A percentile compares a stretch with the other conserved stretches of the same genome.
phyloP scores from a whole-genome alignment of 1,140 invertebrate species.

The Steinernema khuongi region DNA sequence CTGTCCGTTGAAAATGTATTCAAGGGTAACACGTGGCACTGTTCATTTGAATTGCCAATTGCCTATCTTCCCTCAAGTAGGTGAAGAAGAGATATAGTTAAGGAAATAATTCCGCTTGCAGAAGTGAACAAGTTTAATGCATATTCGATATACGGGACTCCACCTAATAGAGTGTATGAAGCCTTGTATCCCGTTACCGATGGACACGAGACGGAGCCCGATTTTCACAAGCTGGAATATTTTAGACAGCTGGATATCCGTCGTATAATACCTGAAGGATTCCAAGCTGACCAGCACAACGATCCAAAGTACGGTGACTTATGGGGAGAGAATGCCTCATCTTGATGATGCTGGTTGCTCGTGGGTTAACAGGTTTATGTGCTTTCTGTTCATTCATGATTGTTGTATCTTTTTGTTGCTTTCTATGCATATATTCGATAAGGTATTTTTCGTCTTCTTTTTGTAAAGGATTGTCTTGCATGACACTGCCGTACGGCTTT shows the following conservation, averaged over 20 bases:
- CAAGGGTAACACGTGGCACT: conserved; percentile 48
- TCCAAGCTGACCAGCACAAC: neutral
- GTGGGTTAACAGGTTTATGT: neutral
- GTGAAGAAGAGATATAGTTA: conserved; percentile 8
- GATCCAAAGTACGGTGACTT: neutral
- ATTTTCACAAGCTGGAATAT: neutral
- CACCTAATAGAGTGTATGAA: conserved; percentile 61
- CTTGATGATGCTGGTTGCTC: neutral
- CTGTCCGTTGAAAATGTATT: conserved; percentile 48
- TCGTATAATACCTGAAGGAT: neutral
- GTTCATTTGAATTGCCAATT: conserved; percentile 55
- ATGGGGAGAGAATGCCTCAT: neutral
- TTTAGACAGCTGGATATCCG: neutral
- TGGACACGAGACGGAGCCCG: conserved; percentile 32
- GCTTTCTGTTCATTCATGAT: neutral
- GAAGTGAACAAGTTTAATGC: conserved; percentile 64
- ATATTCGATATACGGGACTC: conserved; percentile 65
- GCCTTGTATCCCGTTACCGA: conserved; percentile 62
- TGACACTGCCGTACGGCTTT: too few relatives aligned
- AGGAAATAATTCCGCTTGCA: conserved; percentile 22
- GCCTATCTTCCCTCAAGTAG: conserved; percentile 55
- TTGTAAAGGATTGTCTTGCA: too few relatives aligned
- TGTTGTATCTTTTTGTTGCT: too few relatives aligned
- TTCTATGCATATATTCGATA: too few relatives aligned
- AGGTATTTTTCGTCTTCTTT: too few relatives aligned